phyloP scores from a whole-genome alignment of 2,797 vertebrate genomes.

The Dendrocincla tyrannina region DNA sequence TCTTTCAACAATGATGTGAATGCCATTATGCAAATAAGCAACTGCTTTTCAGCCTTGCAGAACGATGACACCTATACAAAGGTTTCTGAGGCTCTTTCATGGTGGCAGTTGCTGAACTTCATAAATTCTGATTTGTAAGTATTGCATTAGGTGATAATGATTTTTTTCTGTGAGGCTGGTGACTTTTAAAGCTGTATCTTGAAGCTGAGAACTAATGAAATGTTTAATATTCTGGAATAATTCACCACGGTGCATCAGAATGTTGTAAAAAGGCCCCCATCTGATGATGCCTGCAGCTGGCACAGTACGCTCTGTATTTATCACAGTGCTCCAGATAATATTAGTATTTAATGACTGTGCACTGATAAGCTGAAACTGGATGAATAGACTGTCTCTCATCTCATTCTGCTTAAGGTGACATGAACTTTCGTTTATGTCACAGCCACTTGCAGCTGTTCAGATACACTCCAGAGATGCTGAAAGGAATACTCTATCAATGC shows the following conservation, averaged over 20 bases:
- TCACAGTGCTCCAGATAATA: slow-evolving; percentile 43
- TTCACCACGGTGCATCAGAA: background rate
- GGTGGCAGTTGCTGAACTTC: background rate
- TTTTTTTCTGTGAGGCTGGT: background rate
- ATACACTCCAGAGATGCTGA: slow-evolving; percentile 34
- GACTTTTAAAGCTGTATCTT: background rate
- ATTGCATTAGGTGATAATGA: background rate
- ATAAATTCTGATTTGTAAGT: background rate
- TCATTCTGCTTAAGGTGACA: slow-evolving; percentile 46
- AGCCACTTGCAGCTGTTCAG: slow-evolving; percentile 54
- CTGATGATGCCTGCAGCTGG: background rate
- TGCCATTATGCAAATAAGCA: slow-evolving; percentile 47
- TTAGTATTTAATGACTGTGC: slow-evolving; percentile 50
- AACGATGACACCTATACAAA: background rate
- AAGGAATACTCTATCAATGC: slow-evolving; percentile 51
- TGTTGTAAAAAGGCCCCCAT: slow-evolving; percentile 24
- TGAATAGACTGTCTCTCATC: slow-evolving; percentile 39
- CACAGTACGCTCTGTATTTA: background rate
- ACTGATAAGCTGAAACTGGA: slow-evolving; percentile 30
- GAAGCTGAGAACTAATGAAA: slow-evolving; percentile 15
- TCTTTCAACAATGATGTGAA: slow-evolving; percentile 29
- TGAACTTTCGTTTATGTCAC: slow-evolving; percentile 47
- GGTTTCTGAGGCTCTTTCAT: background rate
- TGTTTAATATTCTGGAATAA: slow-evolving; percentile 41
- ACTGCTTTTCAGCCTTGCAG: slow-evolving; percentile 19